Percentiles rank a stretch among this genome's conserved stretches.
Conservation (phyloP, 2,113 vertebrate genomes). For the Lycocorax pyrrhopterus region DNA sequence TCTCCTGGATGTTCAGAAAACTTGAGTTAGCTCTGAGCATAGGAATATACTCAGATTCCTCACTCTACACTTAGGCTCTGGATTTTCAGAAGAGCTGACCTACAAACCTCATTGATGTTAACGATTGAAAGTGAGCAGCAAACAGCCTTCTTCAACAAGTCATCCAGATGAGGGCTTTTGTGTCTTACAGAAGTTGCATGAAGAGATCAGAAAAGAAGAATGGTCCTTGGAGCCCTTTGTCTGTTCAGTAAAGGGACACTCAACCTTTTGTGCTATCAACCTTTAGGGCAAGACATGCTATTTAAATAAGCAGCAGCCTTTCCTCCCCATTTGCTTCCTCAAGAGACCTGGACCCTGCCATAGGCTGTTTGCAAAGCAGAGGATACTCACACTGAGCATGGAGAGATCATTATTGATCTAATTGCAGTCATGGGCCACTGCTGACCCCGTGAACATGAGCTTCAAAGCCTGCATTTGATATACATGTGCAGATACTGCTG, state of each 20-base stretch:
- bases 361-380: background rate
- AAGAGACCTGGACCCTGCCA: background rate
- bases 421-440: background rate
- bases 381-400: background rate
- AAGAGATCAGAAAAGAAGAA: background rate
- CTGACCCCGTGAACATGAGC: background rate
- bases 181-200: background rate
- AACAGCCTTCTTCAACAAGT: background rate
- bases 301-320: background rate
- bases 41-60: background rate
- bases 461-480: background rate
- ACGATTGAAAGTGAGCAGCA: background rate
- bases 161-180: background rate
- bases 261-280: background rate
- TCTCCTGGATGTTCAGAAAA: background rate
- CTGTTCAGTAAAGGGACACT: background rate
- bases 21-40: background rate
- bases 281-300: background rate
- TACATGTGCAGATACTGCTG: background rate
- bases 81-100: slow-evolving; percentile 1
- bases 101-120: slow-evolving; percentile 14
- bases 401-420: background rate
- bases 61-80: background rate
- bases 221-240: background rate
- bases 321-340: background rate